phyloP scores from a whole-genome alignment of 2,797 vertebrate genomes.

The Nannoperca obscura region DNA sequence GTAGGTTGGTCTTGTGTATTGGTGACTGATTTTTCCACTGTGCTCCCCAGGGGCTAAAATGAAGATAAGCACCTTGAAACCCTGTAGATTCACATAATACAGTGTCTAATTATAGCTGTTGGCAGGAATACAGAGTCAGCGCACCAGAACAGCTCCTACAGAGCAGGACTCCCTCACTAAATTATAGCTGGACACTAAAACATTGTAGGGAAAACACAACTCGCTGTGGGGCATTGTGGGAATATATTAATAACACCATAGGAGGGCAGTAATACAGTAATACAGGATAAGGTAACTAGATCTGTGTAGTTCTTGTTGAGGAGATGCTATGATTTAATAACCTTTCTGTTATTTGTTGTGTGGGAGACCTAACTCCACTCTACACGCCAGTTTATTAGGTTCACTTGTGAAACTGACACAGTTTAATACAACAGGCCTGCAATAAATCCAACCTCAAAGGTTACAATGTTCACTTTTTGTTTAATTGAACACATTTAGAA shows the following conservation, averaged over 20 bases:
- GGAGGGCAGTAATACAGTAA: not conserved
- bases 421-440: not conserved
- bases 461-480: constrained; percentile 1
- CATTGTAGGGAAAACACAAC: constrained; percentile 6
- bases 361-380: not conserved
- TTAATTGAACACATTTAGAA: not conserved
- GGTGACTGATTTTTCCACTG: constrained; percentile 48
- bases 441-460: constrained; percentile 3
- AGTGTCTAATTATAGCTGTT: constrained; percentile 75
- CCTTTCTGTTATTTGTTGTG: not conserved
- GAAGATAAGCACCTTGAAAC: constrained; percentile 78
- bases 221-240: constrained; percentile 5
- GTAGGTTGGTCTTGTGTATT: constrained; percentile 45
- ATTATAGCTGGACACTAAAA: constrained; percentile 28
- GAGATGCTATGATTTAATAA: constrained; percentile 17
- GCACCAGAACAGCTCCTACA: constrained; percentile 36
- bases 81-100: constrained; percentile 66
- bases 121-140: constrained; percentile 56
- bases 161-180: constrained; percentile 45
- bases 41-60: constrained; percentile 56
- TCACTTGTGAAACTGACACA: constrained; percentile 1
- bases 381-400: not conserved
- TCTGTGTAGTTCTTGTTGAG: not conserved
- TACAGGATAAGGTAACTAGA: not conserved
- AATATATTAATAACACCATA: constrained; percentile 14